Base-by-base conservation (phyloP, 1,140 invertebrate genomes). In the Helicoverpa zea region DNA sequence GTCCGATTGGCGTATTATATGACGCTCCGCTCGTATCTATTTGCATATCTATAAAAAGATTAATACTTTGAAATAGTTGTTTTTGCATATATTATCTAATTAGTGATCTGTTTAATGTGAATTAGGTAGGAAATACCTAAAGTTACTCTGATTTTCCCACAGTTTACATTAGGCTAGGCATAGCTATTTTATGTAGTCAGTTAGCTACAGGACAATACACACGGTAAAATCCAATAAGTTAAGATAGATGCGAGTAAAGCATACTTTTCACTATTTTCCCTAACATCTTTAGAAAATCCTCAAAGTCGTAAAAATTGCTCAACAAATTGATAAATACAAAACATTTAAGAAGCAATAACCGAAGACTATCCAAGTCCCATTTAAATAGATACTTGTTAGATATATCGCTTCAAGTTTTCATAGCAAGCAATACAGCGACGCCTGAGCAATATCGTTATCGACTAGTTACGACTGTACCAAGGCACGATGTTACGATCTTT, bases 1-100 rank as follows among this genome's bases (percentile, higher is more conserved):
- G 70, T 64, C 16, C 73, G 72, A 77, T 79, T 68, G 52, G 76
- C 59, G 51, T 75, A 75, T 80, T 79, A 83, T 83, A 80, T 75
- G 77, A 58, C 75, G 70, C 51, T 54, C 61, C 58, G 43, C 58
- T 76, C 29, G 74, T 79, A 58, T 74, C 16, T 66, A 79, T 68
- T 79, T 77, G 61, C 47, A 66, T 77, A 77, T 16, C 75, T 54
- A 52, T 75, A 75, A 75, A 61, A 75, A 59, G 56, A 43, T 43
- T 23, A 64, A 66, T 77, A 3, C 13, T 77, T 75, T 9, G 2
- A 63, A 75, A 51, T 52, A 2, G 13, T 52, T 64, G 49, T 54
- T 76, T 76, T 76, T 51, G 59, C 18, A 75, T 51, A 49, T 11
- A 51, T 61, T 61, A 51, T 75, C 35, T 75, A 61, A 51, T 75